A percentile compares a stretch with the other conserved stretches of the same genome.
Conservation (phyloP, 2,888 invertebrate species). For the Hydrotaea cyrtoneurina region DNA sequence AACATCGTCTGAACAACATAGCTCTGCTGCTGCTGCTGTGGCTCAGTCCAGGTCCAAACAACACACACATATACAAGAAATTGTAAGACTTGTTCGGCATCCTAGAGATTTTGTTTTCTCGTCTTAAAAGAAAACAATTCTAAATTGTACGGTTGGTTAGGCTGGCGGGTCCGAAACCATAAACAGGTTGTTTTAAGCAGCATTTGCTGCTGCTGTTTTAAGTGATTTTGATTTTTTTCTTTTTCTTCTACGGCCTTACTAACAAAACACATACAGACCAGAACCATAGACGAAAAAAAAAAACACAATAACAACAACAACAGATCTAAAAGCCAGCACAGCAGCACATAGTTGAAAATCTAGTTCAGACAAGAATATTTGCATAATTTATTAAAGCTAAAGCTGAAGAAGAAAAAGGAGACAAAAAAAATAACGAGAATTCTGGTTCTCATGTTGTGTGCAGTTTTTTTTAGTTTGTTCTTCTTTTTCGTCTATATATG, state of each 20-base stretch:
- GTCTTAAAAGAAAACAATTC: background rate
- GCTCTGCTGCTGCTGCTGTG: background rate
- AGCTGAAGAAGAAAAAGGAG: background rate
- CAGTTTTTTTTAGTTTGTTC: background rate
- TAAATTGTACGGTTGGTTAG: conserved; percentile 16
- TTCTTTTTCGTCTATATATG: too few relatives aligned
- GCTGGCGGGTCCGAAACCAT: background rate
- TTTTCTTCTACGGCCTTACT: background rate
- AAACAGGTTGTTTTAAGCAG: conserved; percentile 8
- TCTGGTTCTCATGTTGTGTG: conserved; percentile 15
- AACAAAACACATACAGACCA: background rate
- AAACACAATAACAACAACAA: background rate
- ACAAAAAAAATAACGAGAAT: background rate
- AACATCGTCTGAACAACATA: background rate
- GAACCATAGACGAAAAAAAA: background rate
- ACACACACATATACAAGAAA: background rate
- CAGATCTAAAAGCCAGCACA: background rate
- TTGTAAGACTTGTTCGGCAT: background rate
- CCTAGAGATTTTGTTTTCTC: background rate
- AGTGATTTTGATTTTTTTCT: background rate
- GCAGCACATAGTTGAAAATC: conserved; percentile 52
- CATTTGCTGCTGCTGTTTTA: conserved; percentile 3
- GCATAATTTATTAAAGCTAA: conserved; percentile 48
- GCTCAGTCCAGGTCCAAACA: background rate
- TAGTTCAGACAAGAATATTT: conserved; percentile 60